Percentiles rank a stretch among this genome's conserved stretches.
These are phyloP conservation scores for Caenorhabditis sulstoni DNA, from an alignment of 2,888 invertebrate species.

Conservation along the genomic window DNA sequence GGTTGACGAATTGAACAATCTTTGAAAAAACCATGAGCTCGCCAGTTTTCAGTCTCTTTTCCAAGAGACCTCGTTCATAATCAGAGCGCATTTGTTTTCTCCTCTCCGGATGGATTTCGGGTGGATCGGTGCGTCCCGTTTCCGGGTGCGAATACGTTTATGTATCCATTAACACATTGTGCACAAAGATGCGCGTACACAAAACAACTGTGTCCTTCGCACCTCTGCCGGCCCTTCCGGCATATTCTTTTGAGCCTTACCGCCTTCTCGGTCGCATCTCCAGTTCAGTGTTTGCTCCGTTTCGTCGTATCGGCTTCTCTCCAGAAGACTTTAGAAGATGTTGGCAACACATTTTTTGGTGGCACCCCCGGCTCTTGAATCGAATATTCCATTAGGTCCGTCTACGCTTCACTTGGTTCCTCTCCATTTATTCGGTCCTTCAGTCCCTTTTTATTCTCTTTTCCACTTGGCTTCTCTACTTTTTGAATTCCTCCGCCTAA, in stretches of 20 bases:
- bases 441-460: constrained; percentile 30
- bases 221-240: constrained; percentile 5
- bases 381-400: constrained; percentile 48
- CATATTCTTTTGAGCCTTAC: constrained; percentile 18
- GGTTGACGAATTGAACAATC: too few species aligned
- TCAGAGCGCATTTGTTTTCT: too few species aligned
- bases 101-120: too few species aligned
- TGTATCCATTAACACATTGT: constrained; percentile 58
- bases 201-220: constrained; percentile 40
- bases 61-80: too few species aligned
- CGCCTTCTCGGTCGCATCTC: constrained; percentile 2
- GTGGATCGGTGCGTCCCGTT: not conserved
- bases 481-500: not conserved
- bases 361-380: not conserved
- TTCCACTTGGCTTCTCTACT: constrained; percentile 16
- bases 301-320: not conserved
- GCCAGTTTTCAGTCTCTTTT: too few species aligned
- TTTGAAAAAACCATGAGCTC: too few species aligned
- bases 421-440: constrained; percentile 24
- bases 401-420: constrained; percentile 52
- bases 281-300: constrained; percentile 4
- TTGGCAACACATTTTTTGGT: constrained; percentile 17
- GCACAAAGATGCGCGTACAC: constrained; percentile 26
- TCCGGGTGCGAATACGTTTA: constrained; percentile 7
- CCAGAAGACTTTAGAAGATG: constrained; percentile 3